Evolutionary conservation across 1,140 invertebrate species (phyloP).

Genomic region (Acromyrmex echinatior): DNA sequence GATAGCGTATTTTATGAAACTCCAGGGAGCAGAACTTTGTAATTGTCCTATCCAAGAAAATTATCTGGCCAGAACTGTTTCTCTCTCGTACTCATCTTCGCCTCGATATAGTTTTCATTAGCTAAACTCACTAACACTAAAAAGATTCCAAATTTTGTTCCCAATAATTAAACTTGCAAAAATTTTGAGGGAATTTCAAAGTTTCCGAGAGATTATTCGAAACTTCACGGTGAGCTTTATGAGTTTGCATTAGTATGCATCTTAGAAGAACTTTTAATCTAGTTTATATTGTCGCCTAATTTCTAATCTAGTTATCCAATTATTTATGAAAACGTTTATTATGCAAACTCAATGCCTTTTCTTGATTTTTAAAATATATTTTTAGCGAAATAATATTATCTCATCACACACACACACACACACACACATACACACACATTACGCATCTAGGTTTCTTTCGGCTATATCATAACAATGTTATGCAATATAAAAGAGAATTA

Average conservation of each 20-base stretch:
- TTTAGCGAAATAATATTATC: constrained; percentile 10
- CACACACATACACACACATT: no score
- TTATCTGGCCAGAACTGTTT: background rate
- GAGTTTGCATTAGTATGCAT: constrained; percentile 28
- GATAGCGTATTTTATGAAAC: background rate
- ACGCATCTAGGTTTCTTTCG: constrained; percentile 12
- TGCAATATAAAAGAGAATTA: constrained; percentile 13
- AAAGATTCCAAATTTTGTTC: background rate
- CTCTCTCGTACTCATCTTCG: background rate
- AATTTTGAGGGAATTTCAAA: background rate
- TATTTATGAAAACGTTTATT: background rate
- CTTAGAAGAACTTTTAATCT: constrained; percentile 9
- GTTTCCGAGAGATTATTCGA: background rate
- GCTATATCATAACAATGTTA: background rate
- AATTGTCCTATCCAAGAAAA: background rate
- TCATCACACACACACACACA: background rate
- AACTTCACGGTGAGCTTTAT: background rate
- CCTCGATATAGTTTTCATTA: background rate
- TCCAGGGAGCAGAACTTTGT: background rate
- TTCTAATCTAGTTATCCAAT: constrained; percentile 11
- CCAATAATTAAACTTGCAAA: constrained; percentile 6
- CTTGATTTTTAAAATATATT: background rate
- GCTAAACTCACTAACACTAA: background rate
- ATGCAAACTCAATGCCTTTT: background rate
- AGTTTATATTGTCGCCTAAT: constrained; percentile 1